Evolutionary conservation across 2,888 invertebrate genomes (phyloP).

Genomic region (Balanococcus diminutus): DNA sequence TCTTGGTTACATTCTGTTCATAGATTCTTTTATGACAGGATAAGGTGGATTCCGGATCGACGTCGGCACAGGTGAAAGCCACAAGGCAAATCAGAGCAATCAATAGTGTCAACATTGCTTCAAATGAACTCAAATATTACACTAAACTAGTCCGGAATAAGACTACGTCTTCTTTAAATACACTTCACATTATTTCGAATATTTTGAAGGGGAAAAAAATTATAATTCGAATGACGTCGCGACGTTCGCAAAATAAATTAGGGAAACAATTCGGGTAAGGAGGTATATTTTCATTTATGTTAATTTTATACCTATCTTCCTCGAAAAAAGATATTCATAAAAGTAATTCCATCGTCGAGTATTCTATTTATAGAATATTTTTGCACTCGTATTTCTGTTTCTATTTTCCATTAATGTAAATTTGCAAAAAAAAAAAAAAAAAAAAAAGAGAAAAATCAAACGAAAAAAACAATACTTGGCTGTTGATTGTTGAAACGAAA

Average conservation of each 20-base stretch:
- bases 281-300: not conserved
- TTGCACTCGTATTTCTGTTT: not conserved
- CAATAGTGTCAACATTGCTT: not conserved
- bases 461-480: not conserved
- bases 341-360: not conserved
- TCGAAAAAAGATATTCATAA: not conserved
- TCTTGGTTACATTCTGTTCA: conserved; percentile 71
- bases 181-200: not conserved
- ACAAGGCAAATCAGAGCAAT: not conserved
- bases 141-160: not conserved
- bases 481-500: not conserved
- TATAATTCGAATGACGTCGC: not conserved
- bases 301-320: not conserved
- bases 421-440: not conserved
- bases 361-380: not conserved
- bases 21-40: conserved; percentile 73
- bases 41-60: conserved; percentile 64
- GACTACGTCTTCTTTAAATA: not conserved
- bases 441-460: not conserved
- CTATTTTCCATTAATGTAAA: not conserved
- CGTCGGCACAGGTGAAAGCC: not conserved
- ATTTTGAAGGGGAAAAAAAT: not conserved
- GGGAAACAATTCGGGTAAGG: not conserved
- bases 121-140: not conserved
- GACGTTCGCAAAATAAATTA: not conserved